Conservation (phyloP, 2,797 vertebrate species). For the Nyctalus aviator region DNA sequence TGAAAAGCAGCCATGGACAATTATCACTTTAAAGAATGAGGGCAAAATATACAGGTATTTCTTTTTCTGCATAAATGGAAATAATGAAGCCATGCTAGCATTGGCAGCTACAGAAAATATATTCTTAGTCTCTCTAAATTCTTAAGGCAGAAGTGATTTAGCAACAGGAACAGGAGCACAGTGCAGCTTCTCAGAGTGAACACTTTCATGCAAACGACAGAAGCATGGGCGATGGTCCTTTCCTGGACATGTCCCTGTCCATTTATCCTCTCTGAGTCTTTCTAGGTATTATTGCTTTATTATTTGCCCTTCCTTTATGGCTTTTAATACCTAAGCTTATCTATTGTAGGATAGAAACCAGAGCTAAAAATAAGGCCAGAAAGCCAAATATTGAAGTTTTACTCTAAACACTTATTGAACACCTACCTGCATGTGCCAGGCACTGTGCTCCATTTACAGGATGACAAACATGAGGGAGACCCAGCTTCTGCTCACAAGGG, state of each 20-base stretch:
- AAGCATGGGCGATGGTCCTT: background rate
- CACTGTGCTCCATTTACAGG: background rate
- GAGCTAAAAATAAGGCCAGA: constrained; percentile 56
- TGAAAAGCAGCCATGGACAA: constrained; percentile 33
- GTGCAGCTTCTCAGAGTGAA: background rate
- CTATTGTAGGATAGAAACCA: background rate
- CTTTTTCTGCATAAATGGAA: constrained; percentile 7
- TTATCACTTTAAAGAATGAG: constrained; percentile 56
- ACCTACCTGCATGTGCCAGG: background rate
- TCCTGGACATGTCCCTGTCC: background rate
- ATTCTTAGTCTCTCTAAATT: background rate
- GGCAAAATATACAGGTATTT: constrained; percentile 3
- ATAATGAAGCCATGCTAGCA: constrained; percentile 3
- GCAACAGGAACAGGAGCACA: background rate
- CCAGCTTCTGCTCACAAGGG: background rate
- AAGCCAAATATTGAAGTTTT: constrained; percentile 30
- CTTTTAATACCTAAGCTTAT: background rate
- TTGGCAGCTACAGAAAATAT: background rate
- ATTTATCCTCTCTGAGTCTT: background rate
- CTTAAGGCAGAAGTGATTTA: background rate
- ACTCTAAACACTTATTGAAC: background rate
- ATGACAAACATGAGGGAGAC: background rate
- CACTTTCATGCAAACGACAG: background rate
- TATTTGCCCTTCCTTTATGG: background rate
- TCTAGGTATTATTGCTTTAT: background rate